Percentiles rank a stretch among this genome's conserved stretches.
Evolutionary conservation across 2,113 vertebrate species (phyloP).

Genomic region (Neopipo cinnamomea): DNA sequence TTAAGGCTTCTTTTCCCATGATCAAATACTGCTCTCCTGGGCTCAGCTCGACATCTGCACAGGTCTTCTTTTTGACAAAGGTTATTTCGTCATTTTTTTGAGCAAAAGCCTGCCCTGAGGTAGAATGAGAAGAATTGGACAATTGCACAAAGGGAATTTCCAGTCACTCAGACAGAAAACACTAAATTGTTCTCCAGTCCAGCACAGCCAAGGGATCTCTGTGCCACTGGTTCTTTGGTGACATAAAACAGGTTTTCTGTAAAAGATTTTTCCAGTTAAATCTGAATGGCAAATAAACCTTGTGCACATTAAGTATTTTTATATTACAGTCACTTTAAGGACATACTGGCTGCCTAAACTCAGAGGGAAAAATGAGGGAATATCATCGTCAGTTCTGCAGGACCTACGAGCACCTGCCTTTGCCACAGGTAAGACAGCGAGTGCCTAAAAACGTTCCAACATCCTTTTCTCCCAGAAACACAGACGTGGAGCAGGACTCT

Average conservation of each 20-base stretch:
- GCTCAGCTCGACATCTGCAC: constrained; percentile 71
- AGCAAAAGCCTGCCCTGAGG: constrained; percentile 71
- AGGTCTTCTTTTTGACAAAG: constrained; percentile 85
- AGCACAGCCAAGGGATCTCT: neutral
- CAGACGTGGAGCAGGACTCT: neutral
- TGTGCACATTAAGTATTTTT: neutral
- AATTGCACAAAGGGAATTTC: neutral
- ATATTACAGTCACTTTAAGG: neutral
- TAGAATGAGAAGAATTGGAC: neutral
- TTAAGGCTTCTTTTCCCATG: constrained; percentile 83
- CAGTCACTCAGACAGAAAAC: neutral
- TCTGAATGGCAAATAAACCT: neutral
- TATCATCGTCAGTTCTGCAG: neutral
- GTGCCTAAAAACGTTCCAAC: neutral
- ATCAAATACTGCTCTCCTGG: constrained; percentile 82
- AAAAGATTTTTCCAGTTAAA: neutral
- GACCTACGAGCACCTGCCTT: neutral
- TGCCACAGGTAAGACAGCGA: neutral
- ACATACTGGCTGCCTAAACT: neutral
- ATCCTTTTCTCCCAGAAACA: neutral
- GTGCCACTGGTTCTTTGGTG: neutral
- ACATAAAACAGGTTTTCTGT: neutral
- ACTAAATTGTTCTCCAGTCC: neutral
- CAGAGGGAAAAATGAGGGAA: neutral
- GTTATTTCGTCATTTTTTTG: constrained; percentile 71